Evolutionary conservation across 2,113 vertebrate species (phyloP).

Genomic region (Nerophis ophidion): DNA sequence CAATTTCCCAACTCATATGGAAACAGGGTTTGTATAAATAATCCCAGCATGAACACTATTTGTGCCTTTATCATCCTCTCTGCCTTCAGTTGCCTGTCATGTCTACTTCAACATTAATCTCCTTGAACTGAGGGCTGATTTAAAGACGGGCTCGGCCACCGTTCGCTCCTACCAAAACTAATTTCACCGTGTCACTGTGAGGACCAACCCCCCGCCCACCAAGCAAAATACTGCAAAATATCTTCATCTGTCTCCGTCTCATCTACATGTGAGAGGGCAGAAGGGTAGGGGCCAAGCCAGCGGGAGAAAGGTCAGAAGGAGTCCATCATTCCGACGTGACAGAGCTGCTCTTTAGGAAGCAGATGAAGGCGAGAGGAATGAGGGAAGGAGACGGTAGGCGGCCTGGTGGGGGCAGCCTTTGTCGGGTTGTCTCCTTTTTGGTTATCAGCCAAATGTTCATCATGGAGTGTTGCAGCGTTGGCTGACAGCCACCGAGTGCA

Average conservation of each 20-base stretch:
- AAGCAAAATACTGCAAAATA: slow-evolving; percentile 45
- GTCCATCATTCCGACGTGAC: slow-evolving; percentile 66
- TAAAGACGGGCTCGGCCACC: too few species aligned
- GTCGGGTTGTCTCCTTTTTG: slow-evolving; percentile 37
- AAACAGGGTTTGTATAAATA: too few species aligned
- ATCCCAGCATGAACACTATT: too few species aligned
- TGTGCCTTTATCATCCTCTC: too few species aligned
- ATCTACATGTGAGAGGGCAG: slow-evolving; percentile 63
- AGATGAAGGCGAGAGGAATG: slow-evolving; percentile 33
- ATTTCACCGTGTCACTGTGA: slow-evolving; percentile 56
- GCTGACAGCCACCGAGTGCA: slow-evolving; percentile 24
- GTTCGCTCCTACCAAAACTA: slow-evolving; percentile 49
- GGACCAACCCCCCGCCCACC: slow-evolving; percentile 25
- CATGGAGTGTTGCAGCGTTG: slow-evolving; percentile 52
- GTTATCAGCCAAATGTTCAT: slow-evolving; percentile 42
- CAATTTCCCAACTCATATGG: too few species aligned
- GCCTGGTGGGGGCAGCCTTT: slow-evolving; percentile 8
- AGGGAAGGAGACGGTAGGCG: slow-evolving; percentile 1
- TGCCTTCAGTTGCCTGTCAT: too few species aligned
- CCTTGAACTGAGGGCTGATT: not conserved
- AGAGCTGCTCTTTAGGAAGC: slow-evolving; percentile 41
- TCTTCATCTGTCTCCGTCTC: slow-evolving; percentile 71
- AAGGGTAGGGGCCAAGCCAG: slow-evolving; percentile 47
- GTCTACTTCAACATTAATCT: slow-evolving; percentile 52
- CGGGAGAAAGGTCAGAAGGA: slow-evolving; percentile 67